Percentiles rank a stretch among this genome's conserved stretches.
Conservation (phyloP, 2,888 invertebrate species). For the Ptychoptera contaminata region DNA sequence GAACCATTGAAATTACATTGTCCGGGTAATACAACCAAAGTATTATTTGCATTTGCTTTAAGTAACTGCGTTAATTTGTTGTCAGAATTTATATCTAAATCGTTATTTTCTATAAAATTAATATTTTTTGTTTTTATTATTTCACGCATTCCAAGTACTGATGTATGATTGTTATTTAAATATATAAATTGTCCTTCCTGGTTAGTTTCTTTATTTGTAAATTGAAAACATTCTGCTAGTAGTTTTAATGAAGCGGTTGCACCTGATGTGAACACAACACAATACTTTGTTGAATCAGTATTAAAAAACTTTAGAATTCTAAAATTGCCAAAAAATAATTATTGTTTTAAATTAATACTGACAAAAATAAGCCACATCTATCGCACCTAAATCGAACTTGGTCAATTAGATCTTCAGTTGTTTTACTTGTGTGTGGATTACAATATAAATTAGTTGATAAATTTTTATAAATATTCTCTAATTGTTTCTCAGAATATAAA, state of each 20-base stretch:
- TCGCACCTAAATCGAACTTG: conserved; percentile 57
- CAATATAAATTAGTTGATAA: conserved; percentile 59
- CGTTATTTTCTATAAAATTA: conserved; percentile 39
- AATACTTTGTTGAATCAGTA: conserved; percentile 62
- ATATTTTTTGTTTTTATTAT: conserved; percentile 44
- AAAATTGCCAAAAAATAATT: too few species aligned
- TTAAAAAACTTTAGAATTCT: conserved; percentile 77
- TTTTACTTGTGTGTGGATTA: conserved; percentile 81
- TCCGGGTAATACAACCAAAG: conserved; percentile 73
- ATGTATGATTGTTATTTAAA: conserved; percentile 85
- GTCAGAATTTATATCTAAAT: conserved; percentile 33
- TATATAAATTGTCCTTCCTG: conserved; percentile 54
- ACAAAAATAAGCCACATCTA: conserved; percentile 3
- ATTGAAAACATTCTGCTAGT: conserved; percentile 66
- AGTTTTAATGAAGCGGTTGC: conserved; percentile 78
- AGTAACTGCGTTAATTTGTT: conserved; percentile 11
- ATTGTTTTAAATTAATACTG: conserved; percentile 2
- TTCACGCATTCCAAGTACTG: conserved; percentile 83
- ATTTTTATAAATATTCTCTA: conserved; percentile 46
- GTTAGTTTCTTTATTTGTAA: conserved; percentile 21
- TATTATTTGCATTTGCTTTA: neutral
- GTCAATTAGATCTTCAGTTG: conserved; percentile 71
- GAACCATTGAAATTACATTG: conserved; percentile 90
- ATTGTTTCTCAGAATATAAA: conserved; percentile 61
- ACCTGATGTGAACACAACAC: conserved; percentile 85